Percentiles rank a stretch among this genome's conserved stretches.
phyloP scores from a whole-genome alignment of 2,113 vertebrate species.

The Cardinalis cardinalis region DNA sequence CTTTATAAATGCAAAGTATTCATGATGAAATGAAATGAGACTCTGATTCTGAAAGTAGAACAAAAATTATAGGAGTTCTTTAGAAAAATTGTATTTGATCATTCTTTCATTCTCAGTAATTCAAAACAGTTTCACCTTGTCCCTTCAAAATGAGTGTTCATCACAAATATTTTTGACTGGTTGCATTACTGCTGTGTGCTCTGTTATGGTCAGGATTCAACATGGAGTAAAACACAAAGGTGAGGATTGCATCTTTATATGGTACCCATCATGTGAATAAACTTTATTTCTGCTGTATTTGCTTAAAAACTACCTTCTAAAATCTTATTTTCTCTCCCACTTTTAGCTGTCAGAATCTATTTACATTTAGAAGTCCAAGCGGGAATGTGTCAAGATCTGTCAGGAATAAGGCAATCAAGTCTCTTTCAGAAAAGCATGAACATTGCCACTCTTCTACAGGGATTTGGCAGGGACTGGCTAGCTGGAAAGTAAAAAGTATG shows the following conservation, averaged over 20 bases:
- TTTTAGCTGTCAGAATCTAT: neutral
- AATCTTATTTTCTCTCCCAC: neutral
- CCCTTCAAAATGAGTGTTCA: neutral
- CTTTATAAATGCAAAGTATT: neutral
- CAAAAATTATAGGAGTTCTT: neutral
- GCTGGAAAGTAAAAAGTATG: neutral
- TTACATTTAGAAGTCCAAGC: neutral
- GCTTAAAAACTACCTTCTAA: neutral
- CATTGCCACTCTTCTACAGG: neutral
- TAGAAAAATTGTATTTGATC: conserved; percentile 1
- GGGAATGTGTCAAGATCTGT: neutral
- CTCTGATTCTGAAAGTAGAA: neutral
- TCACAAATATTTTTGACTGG: neutral
- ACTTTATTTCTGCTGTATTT: neutral
- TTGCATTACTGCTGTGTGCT: neutral
- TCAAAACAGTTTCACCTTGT: neutral
- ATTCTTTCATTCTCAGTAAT: neutral
- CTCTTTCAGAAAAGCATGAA: neutral
- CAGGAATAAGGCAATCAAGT: neutral
- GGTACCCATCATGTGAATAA: neutral
- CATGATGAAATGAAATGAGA: neutral
- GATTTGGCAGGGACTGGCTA: neutral
- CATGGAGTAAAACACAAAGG: neutral
- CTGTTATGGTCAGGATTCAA: neutral
- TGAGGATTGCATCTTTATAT: neutral